These are phyloP conservation scores for Tuberolachnus salignus DNA, from an alignment of 2,888 invertebrate species.

Conservation along the genomic window DNA sequence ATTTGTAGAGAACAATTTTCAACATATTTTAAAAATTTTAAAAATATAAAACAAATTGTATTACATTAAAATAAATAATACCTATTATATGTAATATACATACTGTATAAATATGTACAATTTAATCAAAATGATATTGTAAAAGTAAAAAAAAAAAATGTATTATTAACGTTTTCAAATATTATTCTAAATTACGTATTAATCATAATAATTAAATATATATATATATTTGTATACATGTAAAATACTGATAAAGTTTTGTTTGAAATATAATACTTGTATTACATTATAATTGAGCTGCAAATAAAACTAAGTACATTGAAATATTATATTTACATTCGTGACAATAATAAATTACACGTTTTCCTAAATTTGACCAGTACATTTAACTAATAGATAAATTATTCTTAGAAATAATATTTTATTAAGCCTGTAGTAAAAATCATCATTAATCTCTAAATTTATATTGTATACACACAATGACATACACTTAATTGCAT, in stretches of 20 bases:
- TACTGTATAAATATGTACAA: too few relatives aligned
- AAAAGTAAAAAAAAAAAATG: too few relatives aligned
- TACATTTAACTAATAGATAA: not conserved
- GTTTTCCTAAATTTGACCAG: not conserved
- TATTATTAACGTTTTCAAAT: too few relatives aligned
- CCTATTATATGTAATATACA: too few relatives aligned
- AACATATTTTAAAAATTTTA: too few relatives aligned
- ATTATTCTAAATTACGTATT: not conserved
- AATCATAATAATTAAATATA: not conserved
- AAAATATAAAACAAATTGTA: too few relatives aligned
- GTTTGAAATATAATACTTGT: not conserved
- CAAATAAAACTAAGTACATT: not conserved
- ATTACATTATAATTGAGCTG: slow-evolving; percentile 13
- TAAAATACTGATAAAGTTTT: not conserved
- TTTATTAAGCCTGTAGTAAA: not conserved
- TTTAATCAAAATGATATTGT: too few relatives aligned
- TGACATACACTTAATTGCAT: not conserved
- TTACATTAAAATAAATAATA: too few relatives aligned
- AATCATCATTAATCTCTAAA: slow-evolving; percentile 1
- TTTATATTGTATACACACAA: slow-evolving; percentile 4
- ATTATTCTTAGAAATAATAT: not conserved
- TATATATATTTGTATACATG: not conserved
- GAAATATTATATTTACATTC: not conserved
- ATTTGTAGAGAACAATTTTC: too few relatives aligned
- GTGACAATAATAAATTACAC: not conserved